Evolutionary conservation across 1,140 invertebrate species (phyloP).

Genomic region (Heliconius melpomene): DNA sequence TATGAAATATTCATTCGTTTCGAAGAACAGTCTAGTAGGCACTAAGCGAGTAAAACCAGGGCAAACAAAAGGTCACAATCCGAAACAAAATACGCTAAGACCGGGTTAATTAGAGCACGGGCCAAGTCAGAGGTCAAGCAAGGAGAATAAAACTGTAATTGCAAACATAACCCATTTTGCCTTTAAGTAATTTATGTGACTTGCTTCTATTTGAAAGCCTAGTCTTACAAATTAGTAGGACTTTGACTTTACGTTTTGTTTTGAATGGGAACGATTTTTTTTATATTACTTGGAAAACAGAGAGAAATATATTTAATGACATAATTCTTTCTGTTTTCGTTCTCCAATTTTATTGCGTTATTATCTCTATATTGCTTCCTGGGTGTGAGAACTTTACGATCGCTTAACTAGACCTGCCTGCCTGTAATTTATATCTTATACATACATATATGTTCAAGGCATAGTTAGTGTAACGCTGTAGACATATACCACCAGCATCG

Average conservation of each 20-base stretch:
- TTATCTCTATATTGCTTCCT: too few species aligned
- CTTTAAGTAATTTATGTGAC: slow-evolving; percentile 6
- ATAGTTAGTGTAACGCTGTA: too few species aligned
- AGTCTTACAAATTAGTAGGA: background rate
- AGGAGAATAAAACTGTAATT: slow-evolving; percentile 22
- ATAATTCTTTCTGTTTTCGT: too few species aligned
- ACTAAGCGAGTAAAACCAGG: slow-evolving; percentile 5
- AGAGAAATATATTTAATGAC: too few species aligned
- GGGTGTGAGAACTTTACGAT: too few species aligned
- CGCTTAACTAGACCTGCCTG: too few species aligned
- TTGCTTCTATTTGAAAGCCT: background rate
- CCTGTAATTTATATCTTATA: too few species aligned
- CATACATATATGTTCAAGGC: too few species aligned
- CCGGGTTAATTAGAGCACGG: slow-evolving; percentile 31
- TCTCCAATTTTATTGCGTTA: too few species aligned
- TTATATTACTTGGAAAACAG: background rate
- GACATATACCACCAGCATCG: too few species aligned
- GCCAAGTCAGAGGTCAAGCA: slow-evolving; percentile 32
- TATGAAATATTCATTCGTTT: background rate
- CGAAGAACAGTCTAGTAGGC: background rate
- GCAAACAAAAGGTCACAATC: slow-evolving; percentile 22
- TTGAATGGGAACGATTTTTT: background rate
- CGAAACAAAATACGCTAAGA: slow-evolving; percentile 31
- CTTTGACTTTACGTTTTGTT: background rate
- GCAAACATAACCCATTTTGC: slow-evolving; percentile 19